Conservation (phyloP, 1,140 invertebrate species). For the Zaprionus inermis region DNA sequence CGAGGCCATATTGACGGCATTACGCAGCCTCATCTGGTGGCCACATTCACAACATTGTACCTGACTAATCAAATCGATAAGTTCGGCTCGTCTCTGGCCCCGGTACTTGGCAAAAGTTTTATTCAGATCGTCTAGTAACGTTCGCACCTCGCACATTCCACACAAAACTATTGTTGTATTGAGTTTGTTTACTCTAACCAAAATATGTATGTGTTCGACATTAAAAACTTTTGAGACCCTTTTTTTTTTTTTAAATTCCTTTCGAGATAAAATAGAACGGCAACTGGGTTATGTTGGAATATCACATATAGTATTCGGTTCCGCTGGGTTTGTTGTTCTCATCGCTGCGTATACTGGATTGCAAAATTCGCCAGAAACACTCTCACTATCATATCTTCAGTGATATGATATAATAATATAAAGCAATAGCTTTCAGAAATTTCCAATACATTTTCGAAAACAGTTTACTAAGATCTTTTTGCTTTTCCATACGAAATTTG, state of each 20-base stretch:
- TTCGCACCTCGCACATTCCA: background rate
- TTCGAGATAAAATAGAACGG: too few relatives aligned
- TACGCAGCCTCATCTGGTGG: background rate
- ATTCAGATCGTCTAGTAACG: background rate
- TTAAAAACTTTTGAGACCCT: background rate
- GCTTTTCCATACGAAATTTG: background rate
- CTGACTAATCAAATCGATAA: background rate
- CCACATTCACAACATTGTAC: background rate
- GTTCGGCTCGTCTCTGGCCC: background rate
- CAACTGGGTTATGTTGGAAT: too few relatives aligned
- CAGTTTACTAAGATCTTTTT: slow-evolving; percentile 14
- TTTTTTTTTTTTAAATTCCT: too few relatives aligned
- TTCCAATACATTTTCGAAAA: background rate
- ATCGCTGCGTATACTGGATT: too few relatives aligned
- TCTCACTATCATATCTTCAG: too few relatives aligned
- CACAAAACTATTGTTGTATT: background rate
- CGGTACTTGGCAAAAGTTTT: background rate
- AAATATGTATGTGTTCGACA: background rate
- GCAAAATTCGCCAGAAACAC: too few relatives aligned
- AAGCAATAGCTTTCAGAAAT: background rate
- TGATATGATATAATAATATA: too few relatives aligned
- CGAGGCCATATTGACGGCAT: background rate
- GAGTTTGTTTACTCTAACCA: background rate
- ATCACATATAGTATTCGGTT: too few relatives aligned
- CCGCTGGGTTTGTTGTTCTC: too few relatives aligned